Evolutionary conservation across 2,888 invertebrate species (phyloP).

Genomic region (Ornithoptera alexandrae): DNA sequence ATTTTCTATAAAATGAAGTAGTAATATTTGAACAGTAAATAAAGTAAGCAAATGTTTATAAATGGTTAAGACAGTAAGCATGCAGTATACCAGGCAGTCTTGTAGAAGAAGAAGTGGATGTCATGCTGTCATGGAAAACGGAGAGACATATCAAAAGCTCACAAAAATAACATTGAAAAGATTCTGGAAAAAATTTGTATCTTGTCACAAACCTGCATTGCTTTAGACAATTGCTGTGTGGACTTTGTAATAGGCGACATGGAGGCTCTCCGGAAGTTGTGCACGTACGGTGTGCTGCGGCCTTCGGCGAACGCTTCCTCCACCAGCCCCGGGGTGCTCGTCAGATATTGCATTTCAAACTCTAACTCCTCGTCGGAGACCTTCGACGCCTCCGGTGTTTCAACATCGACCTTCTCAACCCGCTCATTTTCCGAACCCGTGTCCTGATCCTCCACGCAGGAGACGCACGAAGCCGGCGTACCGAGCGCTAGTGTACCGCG

Average conservation of each 20-base stretch:
- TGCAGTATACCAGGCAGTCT: not conserved
- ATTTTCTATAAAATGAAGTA: too few relatives aligned
- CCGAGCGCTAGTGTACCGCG: constrained; percentile 49
- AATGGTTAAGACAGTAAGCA: not conserved
- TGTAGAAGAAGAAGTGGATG: not conserved
- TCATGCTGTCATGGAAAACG: not conserved
- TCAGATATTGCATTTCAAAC: constrained; percentile 60
- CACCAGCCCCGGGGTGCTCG: constrained; percentile 68
- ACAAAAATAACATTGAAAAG: not conserved
- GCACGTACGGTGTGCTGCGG: constrained; percentile 64
- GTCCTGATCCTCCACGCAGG: constrained; percentile 70
- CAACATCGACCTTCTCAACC: constrained; percentile 41
- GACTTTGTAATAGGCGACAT: constrained; percentile 95
- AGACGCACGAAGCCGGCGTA: constrained; percentile 68
- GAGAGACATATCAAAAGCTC: not conserved
- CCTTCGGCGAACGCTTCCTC: constrained; percentile 58
- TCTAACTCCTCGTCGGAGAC: constrained; percentile 40
- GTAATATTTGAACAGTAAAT: too few relatives aligned
- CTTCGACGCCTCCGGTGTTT: constrained; percentile 56
- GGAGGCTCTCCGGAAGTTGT: constrained; percentile 83
- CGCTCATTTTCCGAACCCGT: constrained; percentile 52
- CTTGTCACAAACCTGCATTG: constrained; percentile 88
- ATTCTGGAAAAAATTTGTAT: not conserved
- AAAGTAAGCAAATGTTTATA: too few relatives aligned
- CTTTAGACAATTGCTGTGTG: constrained; percentile 90